These are phyloP conservation scores for Drosophila melanica DNA, from an alignment of 1,140 invertebrate species.

Conservation along the genomic window DNA sequence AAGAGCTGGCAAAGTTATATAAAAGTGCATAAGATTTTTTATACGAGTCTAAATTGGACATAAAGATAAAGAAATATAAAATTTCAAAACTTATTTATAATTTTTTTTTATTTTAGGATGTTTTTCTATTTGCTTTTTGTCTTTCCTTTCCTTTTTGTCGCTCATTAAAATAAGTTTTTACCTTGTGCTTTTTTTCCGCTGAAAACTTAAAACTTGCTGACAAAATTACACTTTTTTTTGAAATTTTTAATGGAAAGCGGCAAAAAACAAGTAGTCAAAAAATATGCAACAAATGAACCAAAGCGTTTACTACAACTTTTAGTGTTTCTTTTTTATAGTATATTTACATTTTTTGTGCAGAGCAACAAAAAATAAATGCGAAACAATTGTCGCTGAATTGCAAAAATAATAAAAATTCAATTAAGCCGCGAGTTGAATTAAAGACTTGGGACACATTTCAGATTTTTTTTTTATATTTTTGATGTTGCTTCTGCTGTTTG, in stretches of 20 bases:
- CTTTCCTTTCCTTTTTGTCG: too few relatives aligned
- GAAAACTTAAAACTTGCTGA: neutral
- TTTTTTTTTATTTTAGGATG: too few relatives aligned
- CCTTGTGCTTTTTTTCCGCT: neutral
- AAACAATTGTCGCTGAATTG: slow-evolving; percentile 38
- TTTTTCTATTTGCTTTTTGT: too few relatives aligned
- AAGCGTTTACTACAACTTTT: slow-evolving; percentile 20
- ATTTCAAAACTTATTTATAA: too few relatives aligned
- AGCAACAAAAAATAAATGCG: slow-evolving; percentile 9
- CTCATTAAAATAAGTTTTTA: too few relatives aligned
- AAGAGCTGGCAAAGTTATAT: too few relatives aligned
- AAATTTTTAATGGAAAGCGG: neutral
- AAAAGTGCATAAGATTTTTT: too few relatives aligned
- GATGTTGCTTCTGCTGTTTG: slow-evolving; percentile 19
- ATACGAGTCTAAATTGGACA: too few relatives aligned
- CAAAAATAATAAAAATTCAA: slow-evolving; percentile 50
- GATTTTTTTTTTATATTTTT: slow-evolving; percentile 18
- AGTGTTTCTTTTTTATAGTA: slow-evolving; percentile 4
- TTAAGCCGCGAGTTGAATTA: slow-evolving; percentile 46
- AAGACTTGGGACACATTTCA: slow-evolving; percentile 49
- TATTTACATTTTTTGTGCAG: slow-evolving; percentile 2
- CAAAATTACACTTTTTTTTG: slow-evolving; percentile 1
- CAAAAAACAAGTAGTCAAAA: slow-evolving; percentile 8
- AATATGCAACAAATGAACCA: slow-evolving; percentile 18
- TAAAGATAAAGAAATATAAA: too few relatives aligned